Evolutionary conservation across 2,888 invertebrate genomes (phyloP), one percentile per base, ranked within the genome.

Genomic region (Antheraea yamamai): DNA sequence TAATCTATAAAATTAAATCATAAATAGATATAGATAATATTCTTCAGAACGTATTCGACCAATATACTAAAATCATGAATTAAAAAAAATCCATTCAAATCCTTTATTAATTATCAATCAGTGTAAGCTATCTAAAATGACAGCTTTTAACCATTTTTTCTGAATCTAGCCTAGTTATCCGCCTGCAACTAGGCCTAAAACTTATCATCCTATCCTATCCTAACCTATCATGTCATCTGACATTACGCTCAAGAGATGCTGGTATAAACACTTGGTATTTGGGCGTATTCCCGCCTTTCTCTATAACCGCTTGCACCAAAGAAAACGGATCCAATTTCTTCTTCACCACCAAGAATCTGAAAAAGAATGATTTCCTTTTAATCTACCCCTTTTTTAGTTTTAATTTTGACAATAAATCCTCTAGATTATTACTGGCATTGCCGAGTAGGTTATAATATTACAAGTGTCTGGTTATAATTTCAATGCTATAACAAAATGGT

Each of bases 251-350:
- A 4, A 87, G 75, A 7, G 78, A 75, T 0, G 80, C 81, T 0
- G 92, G 94, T 83, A 95, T 85, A 72, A 91, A 93, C 0, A 94
- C 90, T 82, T 91, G 89, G 78, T 94, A 93, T 73, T 94, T 94
- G 2, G 89, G 87, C 0, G 93, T 92, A 8, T 79, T 81, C 0
- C 95, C 94, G 0, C 94, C 94, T 73, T 91, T 91, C 16, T 90
- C 89, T 23, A 92, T 78, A 18, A 91, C 85, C 0, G 89, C 92
- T 0, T 86, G 86, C 0, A 87, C 90, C 18, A 94, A 55, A 0
- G 90, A 87, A 79, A 93, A 93, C 0, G 93, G 93, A 4, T 93
- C 85, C 39, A 93, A 16, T 75, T 93, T 94, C 80, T 93, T 93
- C 73, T 84, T 91, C 0, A 94, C 92, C 0, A 95, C 95, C 2